These are phyloP conservation scores for Pterocles orientalis DNA, from an alignment of 2,113 vertebrate genomes.

Conservation along the genomic window DNA sequence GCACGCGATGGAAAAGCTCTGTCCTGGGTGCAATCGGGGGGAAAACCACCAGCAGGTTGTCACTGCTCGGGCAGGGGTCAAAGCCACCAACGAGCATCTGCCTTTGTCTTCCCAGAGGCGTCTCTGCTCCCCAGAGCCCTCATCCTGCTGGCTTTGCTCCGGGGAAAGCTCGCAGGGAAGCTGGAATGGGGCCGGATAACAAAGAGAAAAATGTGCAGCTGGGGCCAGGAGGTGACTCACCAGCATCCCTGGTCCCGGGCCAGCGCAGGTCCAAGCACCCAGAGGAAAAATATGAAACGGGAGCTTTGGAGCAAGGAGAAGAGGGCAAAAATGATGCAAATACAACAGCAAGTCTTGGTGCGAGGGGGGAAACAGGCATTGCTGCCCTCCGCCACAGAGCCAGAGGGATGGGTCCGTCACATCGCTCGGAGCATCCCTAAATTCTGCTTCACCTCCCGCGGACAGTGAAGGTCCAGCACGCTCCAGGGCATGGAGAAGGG, in stretches of 20 bases:
- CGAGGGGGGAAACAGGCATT: background rate
- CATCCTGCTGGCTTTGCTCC: background rate
- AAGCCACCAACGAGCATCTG: background rate
- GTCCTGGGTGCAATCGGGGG: background rate
- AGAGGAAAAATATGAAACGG: background rate
- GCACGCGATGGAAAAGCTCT: background rate
- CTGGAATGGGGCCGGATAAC: background rate
- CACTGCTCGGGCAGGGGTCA: background rate
- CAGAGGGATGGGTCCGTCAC: background rate
- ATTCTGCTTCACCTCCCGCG: background rate
- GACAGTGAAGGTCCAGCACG: background rate
- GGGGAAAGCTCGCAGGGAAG: background rate
- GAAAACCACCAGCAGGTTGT: background rate
- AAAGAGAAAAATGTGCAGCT: background rate
- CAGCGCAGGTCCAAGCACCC: constrained; percentile 8
- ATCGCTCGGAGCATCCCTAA: background rate
- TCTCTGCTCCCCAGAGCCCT: background rate
- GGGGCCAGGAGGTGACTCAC: constrained; percentile 51
- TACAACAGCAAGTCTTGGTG: background rate
- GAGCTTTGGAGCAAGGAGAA: background rate
- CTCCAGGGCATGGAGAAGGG: background rate
- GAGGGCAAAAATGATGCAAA: background rate
- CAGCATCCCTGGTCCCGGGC: background rate
- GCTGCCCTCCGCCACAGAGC: background rate
- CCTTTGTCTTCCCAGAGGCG: background rate